Evolutionary conservation across 2,888 invertebrate species (phyloP), one percentile per base, ranked within the genome.

Genomic region (Leucoma salicis): DNA sequence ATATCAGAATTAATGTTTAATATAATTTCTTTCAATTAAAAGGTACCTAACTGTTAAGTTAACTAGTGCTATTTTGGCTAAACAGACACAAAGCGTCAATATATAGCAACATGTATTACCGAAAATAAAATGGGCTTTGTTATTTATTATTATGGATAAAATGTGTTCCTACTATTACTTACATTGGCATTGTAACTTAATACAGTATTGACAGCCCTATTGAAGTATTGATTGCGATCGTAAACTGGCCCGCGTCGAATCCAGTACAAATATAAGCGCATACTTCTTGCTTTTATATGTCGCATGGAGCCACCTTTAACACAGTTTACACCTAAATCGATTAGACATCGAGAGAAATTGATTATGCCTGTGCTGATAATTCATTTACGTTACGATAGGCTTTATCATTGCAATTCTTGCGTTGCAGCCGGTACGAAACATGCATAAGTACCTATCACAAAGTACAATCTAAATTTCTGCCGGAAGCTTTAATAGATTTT

Each of bases 291-390:
- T 68, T 78, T 76, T 76, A 77, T 71, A 70, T 70, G 59, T 65
- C 49, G 71, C 61, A 58, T 67, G 57, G 58, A 64, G 66, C 50
- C 62, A 68, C 71, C 73, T 80, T 78, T 78, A 79, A 72, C 78
- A 78, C 80, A 83, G 81, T 82, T 84, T 79, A 83, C 86, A 86
- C 82, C 68, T 76, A 74, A 88, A 88, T 88, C 85, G 82, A 87
- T 88, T 87, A 62, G 78, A 83, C 77, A 84, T 84, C 78, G 79
- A 76, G 73, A 68, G 77, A 79, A 88, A 87, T 87, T 75, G 82
- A 88, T 88, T 87, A 71, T 60, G 67, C 63, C 70, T 75, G 66
- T 76, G 66, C 68, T 74, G 78, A 82, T 81, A 82, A 81, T 77
- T 80, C 73, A 66, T 78, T 79, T 79, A 77, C 77, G 70, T 79